These are phyloP conservation scores for Laupala kohalensis DNA, from an alignment of 1,140 invertebrate genomes.

Conservation along the genomic window DNA sequence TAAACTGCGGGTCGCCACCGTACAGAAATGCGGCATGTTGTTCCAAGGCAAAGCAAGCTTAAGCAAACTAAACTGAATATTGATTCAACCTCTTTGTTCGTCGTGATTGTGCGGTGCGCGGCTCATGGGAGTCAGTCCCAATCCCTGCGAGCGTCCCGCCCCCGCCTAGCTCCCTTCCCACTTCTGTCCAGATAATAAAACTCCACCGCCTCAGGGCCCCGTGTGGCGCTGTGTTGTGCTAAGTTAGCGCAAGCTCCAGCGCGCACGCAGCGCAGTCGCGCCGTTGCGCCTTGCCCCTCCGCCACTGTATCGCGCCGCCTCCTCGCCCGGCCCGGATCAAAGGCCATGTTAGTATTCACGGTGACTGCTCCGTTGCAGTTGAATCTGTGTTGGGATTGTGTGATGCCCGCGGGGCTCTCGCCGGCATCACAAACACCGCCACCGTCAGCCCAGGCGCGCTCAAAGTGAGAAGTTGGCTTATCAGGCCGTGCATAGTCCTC, in stretches of 20 bases:
- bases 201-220: background rate
- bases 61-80: background rate
- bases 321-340: background rate
- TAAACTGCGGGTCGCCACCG: background rate
- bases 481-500: background rate
- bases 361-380: background rate
- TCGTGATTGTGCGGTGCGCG: background rate
- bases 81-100: background rate
- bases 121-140: background rate
- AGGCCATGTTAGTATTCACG: background rate
- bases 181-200: background rate
- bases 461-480: background rate
- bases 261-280: background rate
- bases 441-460: background rate
- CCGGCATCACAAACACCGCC: background rate
- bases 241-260: background rate
- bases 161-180: background rate
- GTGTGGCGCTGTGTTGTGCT: background rate
- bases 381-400: background rate
- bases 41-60: background rate
- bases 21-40: background rate
- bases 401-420: background rate
- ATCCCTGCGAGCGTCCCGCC: background rate
- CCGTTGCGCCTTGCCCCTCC: too few relatives aligned
- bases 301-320: background rate